These are phyloP conservation scores for Cotesia congregata DNA, from an alignment of 2,888 invertebrate species.

Conservation along the genomic window DNA sequence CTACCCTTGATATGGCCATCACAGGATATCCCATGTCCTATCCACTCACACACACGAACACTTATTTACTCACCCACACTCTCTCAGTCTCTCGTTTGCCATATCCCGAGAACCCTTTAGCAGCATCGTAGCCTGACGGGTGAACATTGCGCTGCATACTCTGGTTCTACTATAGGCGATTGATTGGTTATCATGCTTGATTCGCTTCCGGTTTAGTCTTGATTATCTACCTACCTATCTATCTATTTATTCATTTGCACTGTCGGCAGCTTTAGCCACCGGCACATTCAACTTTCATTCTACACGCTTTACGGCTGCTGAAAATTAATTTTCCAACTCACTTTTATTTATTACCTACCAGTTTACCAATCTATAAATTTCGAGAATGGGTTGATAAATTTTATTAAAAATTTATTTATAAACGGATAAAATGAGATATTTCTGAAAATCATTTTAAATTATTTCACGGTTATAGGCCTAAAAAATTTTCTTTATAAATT, in stretches of 20 bases:
- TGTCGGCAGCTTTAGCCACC: conserved; percentile 37
- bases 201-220: conserved; percentile 58
- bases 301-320: background rate
- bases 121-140: conserved; percentile 12
- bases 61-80: conserved; percentile 31
- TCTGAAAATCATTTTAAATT: too few species aligned
- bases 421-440: too few species aligned
- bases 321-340: background rate
- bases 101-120: background rate
- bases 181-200: conserved; percentile 63
- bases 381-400: too few species aligned
- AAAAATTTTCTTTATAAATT: too few species aligned
- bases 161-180: conserved; percentile 51
- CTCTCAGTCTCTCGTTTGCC: conserved; percentile 31
- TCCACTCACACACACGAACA: conserved; percentile 21
- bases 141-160: conserved; percentile 38
- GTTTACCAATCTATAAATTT: too few species aligned
- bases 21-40: conserved; percentile 20
- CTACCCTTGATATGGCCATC: conserved; percentile 23
- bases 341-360: too few species aligned
- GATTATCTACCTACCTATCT: conserved; percentile 63
- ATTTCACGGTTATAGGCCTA: too few species aligned
- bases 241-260: conserved; percentile 52
- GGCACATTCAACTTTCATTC: conserved; percentile 26
- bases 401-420: too few species aligned